Percentiles rank a stretch among this genome's conserved stretches.
phyloP scores from a whole-genome alignment of 2,888 invertebrate species.

The Lordiphosa fenestrarum region DNA sequence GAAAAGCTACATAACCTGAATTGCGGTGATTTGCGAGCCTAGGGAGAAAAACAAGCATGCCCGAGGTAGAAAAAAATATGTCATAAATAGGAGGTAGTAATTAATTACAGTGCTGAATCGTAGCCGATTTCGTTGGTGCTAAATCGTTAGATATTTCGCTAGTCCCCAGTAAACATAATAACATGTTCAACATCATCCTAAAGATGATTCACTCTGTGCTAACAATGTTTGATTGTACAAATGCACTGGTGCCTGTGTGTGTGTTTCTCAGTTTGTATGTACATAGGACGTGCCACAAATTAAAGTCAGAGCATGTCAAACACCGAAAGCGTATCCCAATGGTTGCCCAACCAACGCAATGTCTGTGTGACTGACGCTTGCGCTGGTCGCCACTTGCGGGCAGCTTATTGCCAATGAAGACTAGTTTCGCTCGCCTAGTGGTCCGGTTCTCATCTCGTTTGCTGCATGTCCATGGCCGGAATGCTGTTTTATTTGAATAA shows the following conservation, averaged over 20 bases:
- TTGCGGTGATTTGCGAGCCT: too few relatives aligned
- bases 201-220: too few relatives aligned
- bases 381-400: conserved; percentile 12
- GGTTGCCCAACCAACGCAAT: conserved; percentile 26
- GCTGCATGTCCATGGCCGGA: conserved; percentile 34
- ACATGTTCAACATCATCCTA: too few relatives aligned
- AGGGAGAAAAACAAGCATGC: too few relatives aligned
- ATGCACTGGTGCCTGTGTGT: conserved; percentile 4
- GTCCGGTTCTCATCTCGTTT: conserved; percentile 5
- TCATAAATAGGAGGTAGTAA: too few relatives aligned
- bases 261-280: neutral
- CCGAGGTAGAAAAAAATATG: too few relatives aligned
- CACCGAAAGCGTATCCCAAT: conserved; percentile 46
- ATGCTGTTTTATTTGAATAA: conserved; percentile 69
- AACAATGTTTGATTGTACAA: too few relatives aligned
- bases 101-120: too few relatives aligned
- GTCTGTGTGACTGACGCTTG: conserved; percentile 1
- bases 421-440: conserved; percentile 2
- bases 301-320: conserved; percentile 45
- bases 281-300: conserved; percentile 36
- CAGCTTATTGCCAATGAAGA: conserved; percentile 30
- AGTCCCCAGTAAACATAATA: too few relatives aligned
- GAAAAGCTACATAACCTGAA: too few relatives aligned
- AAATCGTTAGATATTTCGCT: too few relatives aligned
- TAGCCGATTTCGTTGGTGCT: too few relatives aligned